These are phyloP conservation scores for Sceliomorpha sp. DNA, from an alignment of 2,888 invertebrate genomes.

Conservation along the genomic window DNA sequence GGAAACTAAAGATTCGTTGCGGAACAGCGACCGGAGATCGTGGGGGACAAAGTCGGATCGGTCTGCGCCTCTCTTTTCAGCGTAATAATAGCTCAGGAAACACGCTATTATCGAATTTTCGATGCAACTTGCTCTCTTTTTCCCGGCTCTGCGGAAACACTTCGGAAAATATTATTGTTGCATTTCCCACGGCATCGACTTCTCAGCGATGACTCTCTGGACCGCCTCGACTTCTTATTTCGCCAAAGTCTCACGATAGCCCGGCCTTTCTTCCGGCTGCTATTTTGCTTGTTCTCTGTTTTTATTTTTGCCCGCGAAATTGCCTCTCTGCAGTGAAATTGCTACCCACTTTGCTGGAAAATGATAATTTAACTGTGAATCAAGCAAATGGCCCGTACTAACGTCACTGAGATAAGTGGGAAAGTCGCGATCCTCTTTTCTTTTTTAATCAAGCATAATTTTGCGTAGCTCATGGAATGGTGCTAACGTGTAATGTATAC, in stretches of 20 bases:
- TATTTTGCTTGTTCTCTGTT: constrained; percentile 8
- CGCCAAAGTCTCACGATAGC: background rate
- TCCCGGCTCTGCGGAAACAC: constrained; percentile 19
- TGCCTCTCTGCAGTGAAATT: constrained; percentile 9
- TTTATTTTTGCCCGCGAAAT: background rate
- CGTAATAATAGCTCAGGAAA: constrained; percentile 44
- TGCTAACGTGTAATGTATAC: no score
- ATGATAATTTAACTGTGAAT: constrained; percentile 30
- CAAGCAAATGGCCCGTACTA: constrained; percentile 22
- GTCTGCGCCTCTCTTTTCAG: constrained; percentile 8
- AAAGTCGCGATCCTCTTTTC: constrained; percentile 27
- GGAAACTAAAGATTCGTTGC: constrained; percentile 25
- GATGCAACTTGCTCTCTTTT: constrained; percentile 18
- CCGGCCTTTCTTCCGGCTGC: background rate
- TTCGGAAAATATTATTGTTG: constrained; percentile 36
- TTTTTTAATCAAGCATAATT: constrained; percentile 45
- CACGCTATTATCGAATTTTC: constrained; percentile 56
- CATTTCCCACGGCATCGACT: constrained; percentile 6
- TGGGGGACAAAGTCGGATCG: constrained; percentile 7
- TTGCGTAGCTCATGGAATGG: constrained; percentile 5
- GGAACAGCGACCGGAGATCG: constrained; percentile 18
- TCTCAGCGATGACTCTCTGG: background rate
- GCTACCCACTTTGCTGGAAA: constrained; percentile 22
- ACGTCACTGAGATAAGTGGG: constrained; percentile 23
- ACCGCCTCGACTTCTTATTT: constrained; percentile 20